Evolutionary conservation across 2,888 invertebrate species (phyloP).

Genomic region (Leptodirus hochenwartii): DNA sequence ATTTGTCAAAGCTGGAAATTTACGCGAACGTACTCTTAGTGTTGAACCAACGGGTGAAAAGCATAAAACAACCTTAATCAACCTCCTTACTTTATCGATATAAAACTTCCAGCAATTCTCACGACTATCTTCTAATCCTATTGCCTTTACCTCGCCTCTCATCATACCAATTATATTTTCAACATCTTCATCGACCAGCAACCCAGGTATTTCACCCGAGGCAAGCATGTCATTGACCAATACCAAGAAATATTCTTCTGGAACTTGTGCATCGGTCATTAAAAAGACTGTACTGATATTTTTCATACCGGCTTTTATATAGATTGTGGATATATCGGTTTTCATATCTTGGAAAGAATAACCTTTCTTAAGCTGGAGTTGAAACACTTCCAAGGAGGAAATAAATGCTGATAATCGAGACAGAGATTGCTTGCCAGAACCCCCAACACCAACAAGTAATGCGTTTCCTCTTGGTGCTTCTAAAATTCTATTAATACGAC

Average conservation of each 20-base stretch:
- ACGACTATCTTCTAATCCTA: conserved; percentile 65
- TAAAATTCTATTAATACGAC: conserved; percentile 81
- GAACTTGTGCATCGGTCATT: conserved; percentile 88
- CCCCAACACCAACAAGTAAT: conserved; percentile 82
- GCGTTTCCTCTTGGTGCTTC: conserved; percentile 88
- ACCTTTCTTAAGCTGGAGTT: conserved; percentile 79
- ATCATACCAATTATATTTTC: conserved; percentile 70
- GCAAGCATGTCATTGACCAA: conserved; percentile 86
- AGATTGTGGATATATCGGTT: conserved; percentile 51
- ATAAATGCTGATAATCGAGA: conserved; percentile 80
- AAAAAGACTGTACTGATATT: conserved; percentile 63
- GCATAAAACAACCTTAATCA: conserved; percentile 63
- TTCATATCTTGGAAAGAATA: conserved; percentile 70
- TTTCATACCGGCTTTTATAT: conserved; percentile 75
- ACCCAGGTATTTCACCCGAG: conserved; percentile 83
- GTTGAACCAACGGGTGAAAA: conserved; percentile 91
- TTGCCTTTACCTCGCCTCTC: conserved; percentile 59
- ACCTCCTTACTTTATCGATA: conserved; percentile 70
- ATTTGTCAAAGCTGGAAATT: conserved; percentile 87
- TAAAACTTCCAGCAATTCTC: conserved; percentile 95
- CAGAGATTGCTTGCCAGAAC: conserved; percentile 86
- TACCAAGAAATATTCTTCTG: conserved; percentile 79
- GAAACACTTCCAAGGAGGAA: conserved; percentile 81
- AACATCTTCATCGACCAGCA: conserved; percentile 78
- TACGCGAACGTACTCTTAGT: conserved; percentile 66